Percentiles rank a stretch among this genome's conserved stretches.
Conservation (phyloP, 1,140 invertebrate genomes). For the Brachionus paranguensis region DNA sequence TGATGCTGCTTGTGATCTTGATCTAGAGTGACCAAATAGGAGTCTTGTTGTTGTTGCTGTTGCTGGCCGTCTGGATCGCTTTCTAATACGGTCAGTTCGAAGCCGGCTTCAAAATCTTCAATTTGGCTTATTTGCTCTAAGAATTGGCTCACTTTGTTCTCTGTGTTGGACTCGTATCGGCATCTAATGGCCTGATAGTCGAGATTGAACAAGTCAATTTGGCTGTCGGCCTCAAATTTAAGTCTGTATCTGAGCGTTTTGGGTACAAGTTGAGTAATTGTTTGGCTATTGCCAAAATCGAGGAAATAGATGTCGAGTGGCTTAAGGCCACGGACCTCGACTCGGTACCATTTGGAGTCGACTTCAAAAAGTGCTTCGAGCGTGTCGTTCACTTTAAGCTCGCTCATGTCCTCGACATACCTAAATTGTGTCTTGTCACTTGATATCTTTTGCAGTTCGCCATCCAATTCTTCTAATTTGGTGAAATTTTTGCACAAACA, state of each 20-base stretch:
- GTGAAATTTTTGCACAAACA: background rate
- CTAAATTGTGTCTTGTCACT: background rate
- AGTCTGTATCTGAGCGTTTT: background rate
- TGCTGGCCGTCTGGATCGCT: background rate
- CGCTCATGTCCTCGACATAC: background rate
- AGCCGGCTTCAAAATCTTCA: background rate
- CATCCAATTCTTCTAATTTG: background rate
- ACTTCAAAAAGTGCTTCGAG: background rate
- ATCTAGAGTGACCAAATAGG: background rate
- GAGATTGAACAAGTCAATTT: background rate
- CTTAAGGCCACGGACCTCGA: background rate
- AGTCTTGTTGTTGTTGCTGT: background rate
- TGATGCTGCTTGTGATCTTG: background rate
- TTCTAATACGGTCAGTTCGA: background rate
- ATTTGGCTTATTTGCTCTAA: background rate
- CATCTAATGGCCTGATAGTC: constrained; percentile 14
- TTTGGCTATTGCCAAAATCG: background rate
- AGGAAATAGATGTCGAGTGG: background rate
- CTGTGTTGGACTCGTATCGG: background rate
- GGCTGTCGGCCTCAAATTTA: background rate
- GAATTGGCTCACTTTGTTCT: background rate
- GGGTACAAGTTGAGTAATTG: background rate
- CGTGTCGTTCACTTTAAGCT: background rate
- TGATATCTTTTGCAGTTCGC: background rate
- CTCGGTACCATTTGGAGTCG: constrained; percentile 15